phyloP scores from a whole-genome alignment of 2,888 invertebrate genomes.

The Seira sanloemensis region DNA sequence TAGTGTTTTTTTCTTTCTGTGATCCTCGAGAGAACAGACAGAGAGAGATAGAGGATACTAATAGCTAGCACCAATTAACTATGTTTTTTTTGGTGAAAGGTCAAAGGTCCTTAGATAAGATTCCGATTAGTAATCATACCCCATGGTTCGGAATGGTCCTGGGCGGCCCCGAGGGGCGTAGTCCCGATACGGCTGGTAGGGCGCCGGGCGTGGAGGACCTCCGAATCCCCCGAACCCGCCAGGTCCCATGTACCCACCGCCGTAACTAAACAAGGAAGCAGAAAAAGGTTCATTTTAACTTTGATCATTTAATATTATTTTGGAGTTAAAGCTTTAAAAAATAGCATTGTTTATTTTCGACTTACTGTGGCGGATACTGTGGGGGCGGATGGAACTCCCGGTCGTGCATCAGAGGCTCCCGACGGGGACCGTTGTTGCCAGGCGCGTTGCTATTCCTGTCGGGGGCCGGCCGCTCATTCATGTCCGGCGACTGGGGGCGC shows the following conservation, averaged over 20 bases:
- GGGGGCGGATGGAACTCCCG: slow-evolving; percentile 67
- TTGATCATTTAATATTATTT: too few relatives aligned
- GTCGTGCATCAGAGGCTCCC: slow-evolving; percentile 67
- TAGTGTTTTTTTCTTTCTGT: too few relatives aligned
- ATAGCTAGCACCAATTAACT: too few relatives aligned
- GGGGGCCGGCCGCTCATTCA: slow-evolving; percentile 73
- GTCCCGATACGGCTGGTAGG: slow-evolving; percentile 68
- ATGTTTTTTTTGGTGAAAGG: too few relatives aligned
- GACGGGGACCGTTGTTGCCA: slow-evolving; percentile 68
- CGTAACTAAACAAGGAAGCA: slow-evolving; percentile 39
- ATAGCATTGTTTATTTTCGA: background rate
- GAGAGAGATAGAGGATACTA: too few relatives aligned
- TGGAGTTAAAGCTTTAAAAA: background rate
- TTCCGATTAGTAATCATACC: slow-evolving; percentile 53
- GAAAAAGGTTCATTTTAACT: too few relatives aligned
- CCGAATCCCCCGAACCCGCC: slow-evolving; percentile 75
- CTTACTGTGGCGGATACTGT: slow-evolving; percentile 60
- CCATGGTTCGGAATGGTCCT: slow-evolving; percentile 66
- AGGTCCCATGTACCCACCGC: slow-evolving; percentile 72
- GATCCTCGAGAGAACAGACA: too few relatives aligned
- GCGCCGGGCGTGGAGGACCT: slow-evolving; percentile 71
- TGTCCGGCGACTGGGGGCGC: slow-evolving; percentile 89
- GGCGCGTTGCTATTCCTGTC: slow-evolving; percentile 70
- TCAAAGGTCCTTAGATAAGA: too few relatives aligned
- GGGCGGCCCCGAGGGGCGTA: slow-evolving; percentile 77